Evolutionary conservation across 2,888 invertebrate genomes (phyloP).

Genomic region (Hirudinaria manillensis): DNA sequence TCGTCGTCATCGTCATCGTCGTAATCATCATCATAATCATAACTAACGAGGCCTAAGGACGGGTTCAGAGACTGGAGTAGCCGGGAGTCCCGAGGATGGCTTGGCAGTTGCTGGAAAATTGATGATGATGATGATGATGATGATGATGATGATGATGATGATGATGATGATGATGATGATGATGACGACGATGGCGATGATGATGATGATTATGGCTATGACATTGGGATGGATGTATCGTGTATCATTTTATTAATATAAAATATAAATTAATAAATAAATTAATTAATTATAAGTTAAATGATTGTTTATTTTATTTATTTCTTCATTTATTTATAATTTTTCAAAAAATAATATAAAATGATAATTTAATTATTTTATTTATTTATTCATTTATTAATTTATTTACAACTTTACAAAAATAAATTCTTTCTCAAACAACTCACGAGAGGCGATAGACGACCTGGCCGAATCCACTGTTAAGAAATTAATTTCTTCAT

Average conservation of each 20-base stretch:
- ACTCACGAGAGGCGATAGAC: conserved; percentile 33
- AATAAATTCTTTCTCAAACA: too few relatives aligned
- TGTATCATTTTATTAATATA: too few relatives aligned
- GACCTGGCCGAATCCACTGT: conserved; percentile 35
- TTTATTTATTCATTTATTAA: too few relatives aligned
- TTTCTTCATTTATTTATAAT: too few relatives aligned
- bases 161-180: not conserved
- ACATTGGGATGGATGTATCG: too few relatives aligned
- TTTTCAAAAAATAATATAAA: too few relatives aligned
- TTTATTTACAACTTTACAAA: too few relatives aligned
- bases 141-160: not conserved
- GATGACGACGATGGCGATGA: conserved; percentile 12
- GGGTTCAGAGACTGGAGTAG: conserved; percentile 22
- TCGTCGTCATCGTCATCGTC: not conserved
- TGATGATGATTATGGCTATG: not conserved
- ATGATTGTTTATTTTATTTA: too few relatives aligned
- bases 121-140: not conserved
- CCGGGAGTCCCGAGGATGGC: conserved; percentile 25
- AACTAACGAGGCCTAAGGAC: conserved; percentile 24
- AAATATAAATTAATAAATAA: too few relatives aligned
- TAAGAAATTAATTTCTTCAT: conserved; percentile 11
- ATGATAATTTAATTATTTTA: too few relatives aligned
- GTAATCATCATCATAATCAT: not conserved
- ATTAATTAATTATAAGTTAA: too few relatives aligned
- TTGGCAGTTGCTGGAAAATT: conserved; percentile 23